phyloP scores from a whole-genome alignment of 2,888 invertebrate genomes.

The Tetragonisca angustula region DNA sequence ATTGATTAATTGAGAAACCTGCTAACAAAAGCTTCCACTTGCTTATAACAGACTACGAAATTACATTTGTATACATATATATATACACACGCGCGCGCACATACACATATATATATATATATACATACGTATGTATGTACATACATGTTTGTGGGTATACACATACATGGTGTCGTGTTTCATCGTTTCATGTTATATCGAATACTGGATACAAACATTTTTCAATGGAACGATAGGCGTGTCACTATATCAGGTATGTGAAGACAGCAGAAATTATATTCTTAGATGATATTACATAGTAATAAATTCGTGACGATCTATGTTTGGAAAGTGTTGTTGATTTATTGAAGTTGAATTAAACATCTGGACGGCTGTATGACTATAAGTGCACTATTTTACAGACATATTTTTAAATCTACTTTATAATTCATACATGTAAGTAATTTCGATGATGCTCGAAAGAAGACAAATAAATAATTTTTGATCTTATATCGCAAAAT shows the following conservation, averaged over 20 bases:
- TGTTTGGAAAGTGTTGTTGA: slow-evolving; percentile 15
- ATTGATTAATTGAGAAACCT: slow-evolving; percentile 62
- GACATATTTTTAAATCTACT: neutral
- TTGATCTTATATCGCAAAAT: slow-evolving; percentile 57
- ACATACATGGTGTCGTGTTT: slow-evolving; percentile 52
- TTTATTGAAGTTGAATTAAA: slow-evolving; percentile 16
- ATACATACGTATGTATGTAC: neutral
- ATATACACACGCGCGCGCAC: neutral
- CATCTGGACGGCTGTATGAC: slow-evolving; percentile 37
- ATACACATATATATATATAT: neutral
- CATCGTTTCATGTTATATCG: slow-evolving; percentile 41
- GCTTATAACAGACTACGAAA: slow-evolving; percentile 36
- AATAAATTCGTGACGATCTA: neutral
- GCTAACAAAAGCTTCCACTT: slow-evolving; percentile 40
- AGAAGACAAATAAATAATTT: slow-evolving; percentile 1
- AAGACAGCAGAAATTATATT: slow-evolving; percentile 19
- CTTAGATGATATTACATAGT: neutral
- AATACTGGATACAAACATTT: slow-evolving; percentile 48
- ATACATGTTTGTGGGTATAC: slow-evolving; percentile 10
- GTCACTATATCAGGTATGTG: slow-evolving; percentile 53
- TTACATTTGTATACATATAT: slow-evolving; percentile 29
- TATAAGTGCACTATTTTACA: neutral
- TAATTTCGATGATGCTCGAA: neutral
- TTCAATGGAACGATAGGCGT: slow-evolving; percentile 59
- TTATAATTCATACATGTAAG: neutral